Evolutionary conservation across 2,797 vertebrate genomes (phyloP), one percentile per base, ranked within the genome.

Genomic region (Helostoma temminkii): DNA sequence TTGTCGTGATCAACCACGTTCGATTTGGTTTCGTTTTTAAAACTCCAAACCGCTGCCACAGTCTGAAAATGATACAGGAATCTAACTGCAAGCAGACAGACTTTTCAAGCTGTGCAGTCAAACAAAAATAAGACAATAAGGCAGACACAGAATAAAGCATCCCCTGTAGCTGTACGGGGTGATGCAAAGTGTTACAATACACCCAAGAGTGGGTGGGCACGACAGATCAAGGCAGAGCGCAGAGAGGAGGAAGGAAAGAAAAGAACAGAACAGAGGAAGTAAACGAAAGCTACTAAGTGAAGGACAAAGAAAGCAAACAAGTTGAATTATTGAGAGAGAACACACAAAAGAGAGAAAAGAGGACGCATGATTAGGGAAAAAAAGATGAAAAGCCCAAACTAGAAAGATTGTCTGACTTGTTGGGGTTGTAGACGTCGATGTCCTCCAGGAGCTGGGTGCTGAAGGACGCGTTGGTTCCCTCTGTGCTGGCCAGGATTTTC

Each of bases 401-500:
- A 32, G 37, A 21, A 34, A 18, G 15, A 21, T 16, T 10, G 42
- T 60, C 94, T 94, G 74, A 98, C 96, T 94, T 94, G 83, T 92
- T 89, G 0, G 95, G 92, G 84, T 94, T 96, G 92, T 97, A 97
- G 82, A 96, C 94, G 14, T 96, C 91, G 0, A 96, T 93, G 79
- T 97, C 96, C 84, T 97, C 96, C 73, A 98, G 78, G 16, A 97
- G 89, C 36, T 95, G 83, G 4, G 94, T 93, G 84, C 92, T 94
- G 36, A 90, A 90, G 11, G 92, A 91, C 0, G 93, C 82, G 49
- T 95, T 94, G 34, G 81, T 78, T 0, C 89, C 90, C 66, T 92
- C 92, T 0, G 91, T 93, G 62, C 93, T 91, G 64, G 94, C 91
- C 39, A 97, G 91, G 79, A 97, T 91, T 89, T 97, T 98, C 57